phyloP scores from a whole-genome alignment of 2,113 vertebrate genomes.

The Gnathonemus longibarbis region DNA sequence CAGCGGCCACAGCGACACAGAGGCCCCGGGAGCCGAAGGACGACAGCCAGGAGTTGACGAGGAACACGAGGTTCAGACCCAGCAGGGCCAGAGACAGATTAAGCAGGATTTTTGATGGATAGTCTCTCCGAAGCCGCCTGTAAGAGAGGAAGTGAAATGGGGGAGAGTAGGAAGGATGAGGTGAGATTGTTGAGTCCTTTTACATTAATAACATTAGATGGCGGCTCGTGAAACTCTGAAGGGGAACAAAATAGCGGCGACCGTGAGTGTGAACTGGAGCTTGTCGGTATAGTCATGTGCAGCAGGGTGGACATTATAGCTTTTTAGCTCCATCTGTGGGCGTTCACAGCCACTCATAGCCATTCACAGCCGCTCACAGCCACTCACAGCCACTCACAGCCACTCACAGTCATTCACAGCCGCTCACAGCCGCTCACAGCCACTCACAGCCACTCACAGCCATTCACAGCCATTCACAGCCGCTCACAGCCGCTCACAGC shows the following conservation, averaged over 20 bases:
- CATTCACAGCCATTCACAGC: too few relatives aligned
- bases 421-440: too few relatives aligned
- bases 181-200: neutral
- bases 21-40: constrained; percentile 56
- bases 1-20: constrained; percentile 56
- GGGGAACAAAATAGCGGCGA: neutral
- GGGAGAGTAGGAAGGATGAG: neutral
- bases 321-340: neutral
- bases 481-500: too few relatives aligned
- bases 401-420: too few relatives aligned
- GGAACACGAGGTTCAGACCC: constrained; percentile 74
- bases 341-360: neutral
- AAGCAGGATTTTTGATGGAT: constrained; percentile 82
- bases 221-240: neutral
- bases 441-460: too few relatives aligned
- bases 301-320: neutral
- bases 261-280: neutral
- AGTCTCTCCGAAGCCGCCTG: constrained; percentile 75
- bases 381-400: too few relatives aligned
- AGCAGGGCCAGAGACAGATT: constrained; percentile 72
- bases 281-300: neutral
- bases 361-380: accelerated
- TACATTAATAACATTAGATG: neutral
- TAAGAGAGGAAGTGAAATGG: neutral
- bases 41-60: constrained; percentile 75